A percentile compares a stretch with the other conserved stretches of the same genome.
phyloP scores from a whole-genome alignment of 2,797 vertebrate species.

The Knipowitschia caucasica region DNA sequence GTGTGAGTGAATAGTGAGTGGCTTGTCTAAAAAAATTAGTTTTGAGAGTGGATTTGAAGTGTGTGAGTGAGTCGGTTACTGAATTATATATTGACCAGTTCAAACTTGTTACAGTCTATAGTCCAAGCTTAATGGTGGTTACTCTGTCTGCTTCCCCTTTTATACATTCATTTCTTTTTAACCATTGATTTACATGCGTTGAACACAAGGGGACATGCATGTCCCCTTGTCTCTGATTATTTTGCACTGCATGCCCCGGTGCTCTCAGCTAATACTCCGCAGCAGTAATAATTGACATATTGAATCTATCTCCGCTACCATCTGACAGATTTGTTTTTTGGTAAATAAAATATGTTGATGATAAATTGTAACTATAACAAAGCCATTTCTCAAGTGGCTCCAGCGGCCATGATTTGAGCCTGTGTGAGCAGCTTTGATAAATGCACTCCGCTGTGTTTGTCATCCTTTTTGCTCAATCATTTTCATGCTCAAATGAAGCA shows the following conservation, averaged over 20 bases:
- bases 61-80: too few species aligned
- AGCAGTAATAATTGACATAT: slow-evolving; percentile 49
- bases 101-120: too few species aligned
- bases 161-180: neutral
- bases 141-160: too few species aligned
- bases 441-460: slow-evolving; percentile 70
- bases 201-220: neutral
- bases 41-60: too few species aligned
- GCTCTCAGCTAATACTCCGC: slow-evolving; percentile 22
- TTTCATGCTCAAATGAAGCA: slow-evolving; percentile 79
- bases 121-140: too few species aligned
- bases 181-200: neutral
- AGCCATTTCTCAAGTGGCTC: slow-evolving; percentile 64
- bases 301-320: slow-evolving; percentile 50
- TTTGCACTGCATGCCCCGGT: neutral
- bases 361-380: slow-evolving; percentile 66
- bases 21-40: too few species aligned
- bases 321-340: slow-evolving; percentile 58
- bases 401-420: slow-evolving; percentile 63
- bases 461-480: slow-evolving; percentile 77
- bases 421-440: slow-evolving; percentile 78
- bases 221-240: neutral
- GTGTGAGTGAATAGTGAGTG: too few species aligned
- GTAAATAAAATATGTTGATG: slow-evolving; percentile 62
- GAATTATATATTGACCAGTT: too few species aligned